These are phyloP conservation scores for Melipona beecheii DNA, from an alignment of 2,888 invertebrate species.

Conservation along the genomic window DNA sequence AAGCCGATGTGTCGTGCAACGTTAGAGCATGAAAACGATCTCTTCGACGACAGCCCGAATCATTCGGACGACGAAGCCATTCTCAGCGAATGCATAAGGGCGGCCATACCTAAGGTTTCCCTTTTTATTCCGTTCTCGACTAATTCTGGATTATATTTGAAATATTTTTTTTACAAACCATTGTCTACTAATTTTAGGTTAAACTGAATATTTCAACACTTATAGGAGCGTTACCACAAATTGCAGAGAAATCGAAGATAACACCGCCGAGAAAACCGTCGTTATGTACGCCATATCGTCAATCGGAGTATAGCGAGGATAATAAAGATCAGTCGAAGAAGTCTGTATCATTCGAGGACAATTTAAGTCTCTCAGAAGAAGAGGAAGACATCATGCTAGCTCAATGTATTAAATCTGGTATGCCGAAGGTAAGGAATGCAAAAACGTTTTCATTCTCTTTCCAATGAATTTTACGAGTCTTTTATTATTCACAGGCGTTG, in stretches of 20 bases:
- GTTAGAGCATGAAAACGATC: constrained; percentile 81
- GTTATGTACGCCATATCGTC: constrained; percentile 43
- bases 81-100: constrained; percentile 88
- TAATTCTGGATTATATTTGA: background rate
- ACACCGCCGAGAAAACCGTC: constrained; percentile 39
- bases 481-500: constrained; percentile 45
- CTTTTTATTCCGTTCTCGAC: background rate
- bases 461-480: background rate
- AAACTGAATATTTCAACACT: constrained; percentile 54
- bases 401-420: constrained; percentile 88
- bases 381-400: constrained; percentile 88
- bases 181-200: constrained; percentile 43
- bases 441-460: background rate
- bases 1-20: constrained; percentile 56
- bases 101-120: constrained; percentile 87
- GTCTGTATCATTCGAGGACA: constrained; percentile 85
- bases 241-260: constrained; percentile 50
- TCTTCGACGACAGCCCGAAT: constrained; percentile 88
- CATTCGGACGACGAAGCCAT: constrained; percentile 88
- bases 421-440: constrained; percentile 85
- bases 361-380: constrained; percentile 85
- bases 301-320: constrained; percentile 44
- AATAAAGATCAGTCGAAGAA: constrained; percentile 44
- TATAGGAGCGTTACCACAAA: constrained; percentile 56
- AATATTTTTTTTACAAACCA: background rate